phyloP scores from a whole-genome alignment of 1,140 invertebrate genomes.

The Archegozetes longisetosus region DNA sequence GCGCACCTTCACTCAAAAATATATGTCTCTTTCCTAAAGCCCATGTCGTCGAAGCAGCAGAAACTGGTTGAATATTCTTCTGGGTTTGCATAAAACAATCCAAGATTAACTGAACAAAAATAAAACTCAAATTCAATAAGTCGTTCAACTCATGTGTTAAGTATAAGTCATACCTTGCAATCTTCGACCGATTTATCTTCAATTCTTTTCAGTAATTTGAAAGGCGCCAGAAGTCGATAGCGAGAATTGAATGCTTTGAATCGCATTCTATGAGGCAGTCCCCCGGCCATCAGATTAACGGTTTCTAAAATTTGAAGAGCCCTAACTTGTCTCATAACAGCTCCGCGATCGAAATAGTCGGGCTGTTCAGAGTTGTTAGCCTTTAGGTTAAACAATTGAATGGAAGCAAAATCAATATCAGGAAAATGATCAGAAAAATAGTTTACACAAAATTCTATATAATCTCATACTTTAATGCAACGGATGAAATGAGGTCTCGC shows the following conservation, averaged over 20 bases:
- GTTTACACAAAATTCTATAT: not conserved
- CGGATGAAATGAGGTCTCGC: slow-evolving; percentile 83
- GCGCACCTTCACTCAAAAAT: slow-evolving; percentile 79
- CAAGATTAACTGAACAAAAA: slow-evolving; percentile 43
- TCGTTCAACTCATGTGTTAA: not conserved
- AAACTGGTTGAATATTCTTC: slow-evolving; percentile 6
- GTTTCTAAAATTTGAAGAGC: slow-evolving; percentile 85
- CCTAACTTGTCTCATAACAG: slow-evolving; percentile 66
- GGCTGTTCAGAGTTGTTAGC: slow-evolving; percentile 59
- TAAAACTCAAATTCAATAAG: slow-evolving; percentile 1
- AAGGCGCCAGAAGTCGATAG: slow-evolving; percentile 63
- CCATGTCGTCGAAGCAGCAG: slow-evolving; percentile 50
- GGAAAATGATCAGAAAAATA: not conserved
- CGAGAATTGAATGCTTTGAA: slow-evolving; percentile 81
- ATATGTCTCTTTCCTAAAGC: slow-evolving; percentile 81
- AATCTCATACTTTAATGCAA: slow-evolving; percentile 47
- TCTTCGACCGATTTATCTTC: slow-evolving; percentile 66
- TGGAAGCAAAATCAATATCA: not conserved
- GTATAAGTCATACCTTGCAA: slow-evolving; percentile 32
- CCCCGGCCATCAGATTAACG: slow-evolving; percentile 72
- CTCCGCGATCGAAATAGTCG: slow-evolving; percentile 56
- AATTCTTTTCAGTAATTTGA: slow-evolving; percentile 48
- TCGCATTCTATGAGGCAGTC: slow-evolving; percentile 82
- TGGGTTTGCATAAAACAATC: slow-evolving; percentile 36
- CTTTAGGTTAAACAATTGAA: slow-evolving; percentile 13